phyloP scores from a whole-genome alignment of 2,113 vertebrate species.

The Triplophysa dalaica region DNA sequence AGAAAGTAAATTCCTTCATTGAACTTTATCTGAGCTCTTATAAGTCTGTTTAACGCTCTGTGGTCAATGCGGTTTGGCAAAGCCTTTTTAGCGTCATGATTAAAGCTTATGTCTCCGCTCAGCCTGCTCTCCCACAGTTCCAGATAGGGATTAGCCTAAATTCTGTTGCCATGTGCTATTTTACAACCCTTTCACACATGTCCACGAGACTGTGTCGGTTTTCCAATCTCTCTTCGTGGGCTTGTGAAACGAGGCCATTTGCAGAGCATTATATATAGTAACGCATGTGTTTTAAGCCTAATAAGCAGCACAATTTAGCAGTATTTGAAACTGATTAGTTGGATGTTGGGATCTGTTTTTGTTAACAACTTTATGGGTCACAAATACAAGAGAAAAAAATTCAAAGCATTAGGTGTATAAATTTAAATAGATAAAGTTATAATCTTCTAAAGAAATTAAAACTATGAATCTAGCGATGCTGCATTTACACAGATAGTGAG shows the following conservation, averaged over 20 bases:
- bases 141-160: constrained; percentile 69
- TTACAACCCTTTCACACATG: constrained; percentile 19
- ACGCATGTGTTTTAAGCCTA: neutral
- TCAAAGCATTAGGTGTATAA: too few species aligned
- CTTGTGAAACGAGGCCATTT: neutral
- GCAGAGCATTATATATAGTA: neutral
- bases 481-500: too few species aligned
- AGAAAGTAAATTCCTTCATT: constrained; percentile 23
- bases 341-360: too few species aligned
- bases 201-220: neutral
- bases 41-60: neutral
- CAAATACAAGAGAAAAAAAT: too few species aligned
- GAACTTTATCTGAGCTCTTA: constrained; percentile 3
- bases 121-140: constrained; percentile 49
- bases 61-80: constrained; percentile 30
- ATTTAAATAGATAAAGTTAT: too few species aligned
- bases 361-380: too few species aligned
- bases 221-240: neutral
- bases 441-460: too few species aligned
- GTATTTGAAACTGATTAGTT: too few species aligned
- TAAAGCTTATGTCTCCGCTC: constrained; percentile 49
- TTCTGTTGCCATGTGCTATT: constrained; percentile 45
- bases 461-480: too few species aligned
- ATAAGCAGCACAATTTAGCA: neutral
- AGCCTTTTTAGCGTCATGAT: constrained; percentile 25